Conservation (phyloP, 2,797 vertebrate genomes). For the Myotis pilosus region DNA sequence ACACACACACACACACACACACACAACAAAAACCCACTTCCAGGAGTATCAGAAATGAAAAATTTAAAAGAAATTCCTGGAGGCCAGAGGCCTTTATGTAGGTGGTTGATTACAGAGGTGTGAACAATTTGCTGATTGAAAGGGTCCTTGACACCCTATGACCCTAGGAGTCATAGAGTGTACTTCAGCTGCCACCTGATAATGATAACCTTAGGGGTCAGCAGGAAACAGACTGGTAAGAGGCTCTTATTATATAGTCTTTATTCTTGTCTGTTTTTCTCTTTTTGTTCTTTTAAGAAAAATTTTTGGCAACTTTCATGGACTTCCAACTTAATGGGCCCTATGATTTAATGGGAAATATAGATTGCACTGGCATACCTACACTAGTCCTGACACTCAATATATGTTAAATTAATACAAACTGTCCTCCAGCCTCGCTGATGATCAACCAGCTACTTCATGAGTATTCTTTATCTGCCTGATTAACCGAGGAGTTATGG, state of each 20-base stretch:
- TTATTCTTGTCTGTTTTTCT: not conserved
- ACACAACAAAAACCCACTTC: not conserved
- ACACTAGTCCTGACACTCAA: not conserved
- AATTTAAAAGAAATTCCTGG: not conserved
- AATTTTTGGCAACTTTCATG: not conserved
- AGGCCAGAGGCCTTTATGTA: not conserved
- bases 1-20: not conserved
- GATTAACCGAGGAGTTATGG: not conserved
- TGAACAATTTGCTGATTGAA: not conserved
- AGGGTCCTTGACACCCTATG: not conserved
- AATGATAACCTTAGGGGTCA: not conserved
- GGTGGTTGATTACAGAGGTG: not conserved
- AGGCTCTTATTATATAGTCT: not conserved
- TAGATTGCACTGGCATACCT: not conserved
- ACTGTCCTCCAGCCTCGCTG: not conserved
- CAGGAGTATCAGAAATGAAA: not conserved
- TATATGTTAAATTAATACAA: not conserved
- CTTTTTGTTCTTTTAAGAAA: slow-evolving; percentile 23
- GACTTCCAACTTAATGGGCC: not conserved
- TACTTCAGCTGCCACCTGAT: not conserved
- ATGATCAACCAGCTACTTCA: not conserved
- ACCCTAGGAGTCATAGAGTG: not conserved
- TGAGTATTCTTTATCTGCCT: not conserved
- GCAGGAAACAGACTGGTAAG: not conserved
- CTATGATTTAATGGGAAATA: not conserved